Conservation (phyloP, 2,113 vertebrate genomes). For the Butorides virescens region DNA sequence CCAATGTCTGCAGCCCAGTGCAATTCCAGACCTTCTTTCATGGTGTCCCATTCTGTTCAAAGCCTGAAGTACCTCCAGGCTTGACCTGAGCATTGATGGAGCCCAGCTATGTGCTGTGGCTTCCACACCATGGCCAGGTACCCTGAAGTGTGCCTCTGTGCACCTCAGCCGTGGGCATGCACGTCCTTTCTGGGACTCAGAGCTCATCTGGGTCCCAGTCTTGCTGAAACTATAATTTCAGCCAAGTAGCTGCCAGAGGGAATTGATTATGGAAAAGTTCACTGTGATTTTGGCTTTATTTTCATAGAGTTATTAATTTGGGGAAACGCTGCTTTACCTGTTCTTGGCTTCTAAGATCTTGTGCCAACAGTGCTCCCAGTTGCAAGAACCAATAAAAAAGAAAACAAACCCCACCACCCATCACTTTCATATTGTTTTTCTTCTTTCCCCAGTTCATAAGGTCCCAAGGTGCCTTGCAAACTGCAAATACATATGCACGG, state of each 20-base stretch:
- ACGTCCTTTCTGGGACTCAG: background rate
- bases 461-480: background rate
- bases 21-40: background rate
- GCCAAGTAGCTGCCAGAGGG: background rate
- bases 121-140: background rate
- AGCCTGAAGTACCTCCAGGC: background rate
- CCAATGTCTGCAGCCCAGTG: background rate
- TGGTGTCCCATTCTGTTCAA: background rate
- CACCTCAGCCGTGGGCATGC: accelerated
- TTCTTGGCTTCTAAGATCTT: background rate
- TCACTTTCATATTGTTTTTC: background rate
- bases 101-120: background rate
- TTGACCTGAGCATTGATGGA: background rate
- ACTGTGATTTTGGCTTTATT: background rate
- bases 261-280: background rate
- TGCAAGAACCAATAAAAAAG: background rate
- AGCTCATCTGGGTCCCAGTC: background rate
- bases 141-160: background rate
- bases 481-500: background rate
- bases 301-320: background rate
- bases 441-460: background rate
- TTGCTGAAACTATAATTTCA: background rate
- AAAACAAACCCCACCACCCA: background rate
- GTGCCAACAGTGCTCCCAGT: background rate
- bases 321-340: background rate